phyloP scores from a whole-genome alignment of 2,797 vertebrate genomes.

The Gambelia wislizenii region DNA sequence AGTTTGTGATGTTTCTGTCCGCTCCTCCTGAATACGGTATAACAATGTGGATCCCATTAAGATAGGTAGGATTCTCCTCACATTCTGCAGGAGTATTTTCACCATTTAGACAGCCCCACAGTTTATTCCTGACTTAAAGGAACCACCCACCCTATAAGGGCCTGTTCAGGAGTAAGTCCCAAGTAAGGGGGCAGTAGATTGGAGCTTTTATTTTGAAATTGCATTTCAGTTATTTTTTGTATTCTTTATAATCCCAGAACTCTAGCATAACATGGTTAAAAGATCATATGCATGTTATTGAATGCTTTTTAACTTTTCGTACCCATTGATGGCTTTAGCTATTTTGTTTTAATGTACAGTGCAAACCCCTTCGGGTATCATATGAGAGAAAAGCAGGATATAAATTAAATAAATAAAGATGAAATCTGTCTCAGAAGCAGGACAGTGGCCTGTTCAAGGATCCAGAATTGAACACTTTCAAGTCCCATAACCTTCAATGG shows the following conservation, averaged over 20 bases:
- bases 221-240: not conserved
- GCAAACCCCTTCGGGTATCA: too few relatives aligned
- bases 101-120: too few relatives aligned
- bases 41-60: too few relatives aligned
- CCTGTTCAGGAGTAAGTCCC: not conserved
- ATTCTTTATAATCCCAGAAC: not conserved
- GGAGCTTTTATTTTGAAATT: not conserved
- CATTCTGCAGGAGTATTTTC: too few relatives aligned
- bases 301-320: not conserved
- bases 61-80: too few relatives aligned
- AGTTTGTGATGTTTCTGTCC: too few relatives aligned
- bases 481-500: not conserved
- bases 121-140: not conserved
- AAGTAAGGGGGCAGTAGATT: not conserved
- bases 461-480: not conserved
- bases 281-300: not conserved
- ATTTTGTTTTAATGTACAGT: not conserved
- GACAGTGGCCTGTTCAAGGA: not conserved
- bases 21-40: too few relatives aligned
- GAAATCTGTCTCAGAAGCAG: not conserved
- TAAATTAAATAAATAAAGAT: conserved; percentile 14
- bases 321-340: not conserved
- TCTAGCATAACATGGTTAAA: not conserved
- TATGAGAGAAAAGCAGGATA: too few relatives aligned
- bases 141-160: not conserved